Evolutionary conservation across 2,113 vertebrate genomes (phyloP).

Genomic region (Cyanocitta stelleri): DNA sequence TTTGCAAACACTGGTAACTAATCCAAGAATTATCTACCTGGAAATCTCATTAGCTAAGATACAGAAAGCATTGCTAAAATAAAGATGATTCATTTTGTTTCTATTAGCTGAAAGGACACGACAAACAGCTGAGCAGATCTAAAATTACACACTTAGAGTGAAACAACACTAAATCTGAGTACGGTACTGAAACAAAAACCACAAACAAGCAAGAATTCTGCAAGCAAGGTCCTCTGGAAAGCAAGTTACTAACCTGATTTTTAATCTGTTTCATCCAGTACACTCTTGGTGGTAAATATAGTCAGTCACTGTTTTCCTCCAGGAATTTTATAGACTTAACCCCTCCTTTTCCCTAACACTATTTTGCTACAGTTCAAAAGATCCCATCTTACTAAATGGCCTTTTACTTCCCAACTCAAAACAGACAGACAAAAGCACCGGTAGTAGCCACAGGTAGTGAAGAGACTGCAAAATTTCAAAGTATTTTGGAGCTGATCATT

Average conservation of each 20-base stretch:
- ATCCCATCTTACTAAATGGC: neutral
- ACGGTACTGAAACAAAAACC: neutral
- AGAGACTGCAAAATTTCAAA: neutral
- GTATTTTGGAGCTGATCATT: neutral
- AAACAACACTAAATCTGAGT: neutral
- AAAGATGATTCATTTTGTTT: neutral
- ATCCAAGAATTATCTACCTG: neutral
- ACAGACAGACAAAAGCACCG: neutral
- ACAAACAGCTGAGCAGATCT: neutral
- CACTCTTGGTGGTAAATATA: neutral
- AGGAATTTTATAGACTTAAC: neutral
- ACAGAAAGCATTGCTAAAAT: neutral
- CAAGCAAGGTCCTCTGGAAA: neutral
- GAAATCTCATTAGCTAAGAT: neutral
- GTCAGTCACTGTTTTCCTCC: neutral
- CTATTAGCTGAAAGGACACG: neutral
- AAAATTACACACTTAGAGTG: neutral
- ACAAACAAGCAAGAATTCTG: neutral
- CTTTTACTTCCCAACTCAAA: neutral
- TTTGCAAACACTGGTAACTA: neutral
- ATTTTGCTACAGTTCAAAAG: neutral
- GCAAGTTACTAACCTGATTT: neutral
- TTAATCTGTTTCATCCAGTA: neutral
- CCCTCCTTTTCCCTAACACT: neutral
- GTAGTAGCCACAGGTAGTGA: neutral